A percentile compares a stretch with the other conserved stretches of the same genome.
Conservation (phyloP, 2,113 vertebrate species). For the Salvelinus fontinalis region DNA sequence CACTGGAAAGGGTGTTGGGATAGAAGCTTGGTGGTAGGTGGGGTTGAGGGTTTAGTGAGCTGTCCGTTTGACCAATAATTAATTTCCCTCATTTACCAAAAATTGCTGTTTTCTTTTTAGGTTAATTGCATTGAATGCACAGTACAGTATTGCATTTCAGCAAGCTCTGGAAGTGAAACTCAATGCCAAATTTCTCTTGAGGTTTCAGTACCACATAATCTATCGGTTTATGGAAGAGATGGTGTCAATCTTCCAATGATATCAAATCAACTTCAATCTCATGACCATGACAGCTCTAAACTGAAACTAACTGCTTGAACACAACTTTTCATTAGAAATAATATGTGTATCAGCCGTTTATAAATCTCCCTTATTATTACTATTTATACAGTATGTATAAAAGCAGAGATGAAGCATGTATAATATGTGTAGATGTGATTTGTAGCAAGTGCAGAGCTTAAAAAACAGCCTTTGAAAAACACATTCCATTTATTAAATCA, state of each 20-base stretch:
- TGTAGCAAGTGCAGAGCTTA: background rate
- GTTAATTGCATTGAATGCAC: background rate
- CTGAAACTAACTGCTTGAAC: background rate
- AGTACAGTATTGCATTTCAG: background rate
- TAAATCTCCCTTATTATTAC: background rate
- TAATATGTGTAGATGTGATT: background rate
- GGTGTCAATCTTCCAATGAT: background rate
- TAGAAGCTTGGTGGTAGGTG: background rate
- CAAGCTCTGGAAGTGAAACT: background rate
- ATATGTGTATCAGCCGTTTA: background rate
- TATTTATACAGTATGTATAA: background rate
- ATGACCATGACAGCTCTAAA: background rate
- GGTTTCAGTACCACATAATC: background rate
- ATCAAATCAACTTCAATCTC: background rate
- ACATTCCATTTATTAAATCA: background rate
- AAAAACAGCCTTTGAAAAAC: background rate
- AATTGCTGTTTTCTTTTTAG: background rate
- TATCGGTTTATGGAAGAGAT: background rate
- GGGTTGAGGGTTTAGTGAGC: constrained; percentile 6
- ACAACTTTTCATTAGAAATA: background rate
- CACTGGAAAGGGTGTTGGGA: constrained; percentile 27
- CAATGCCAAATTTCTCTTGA: background rate
- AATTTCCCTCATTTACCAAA: background rate
- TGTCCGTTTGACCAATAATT: background rate
- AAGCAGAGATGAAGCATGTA: background rate